A percentile compares a stretch with the other conserved stretches of the same genome.
Evolutionary conservation across 1,140 invertebrate species (phyloP).

Genomic region (Bombyx mori): DNA sequence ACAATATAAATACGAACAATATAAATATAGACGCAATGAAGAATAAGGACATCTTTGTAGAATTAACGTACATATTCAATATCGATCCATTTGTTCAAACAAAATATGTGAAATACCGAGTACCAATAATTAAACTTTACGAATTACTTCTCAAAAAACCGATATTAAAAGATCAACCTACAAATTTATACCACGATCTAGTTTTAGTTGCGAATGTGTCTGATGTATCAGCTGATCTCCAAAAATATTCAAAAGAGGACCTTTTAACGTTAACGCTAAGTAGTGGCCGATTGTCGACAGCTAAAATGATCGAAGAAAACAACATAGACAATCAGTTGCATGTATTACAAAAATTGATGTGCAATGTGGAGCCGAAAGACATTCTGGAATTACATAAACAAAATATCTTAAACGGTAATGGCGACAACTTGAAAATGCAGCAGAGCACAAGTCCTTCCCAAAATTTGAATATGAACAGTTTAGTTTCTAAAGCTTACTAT

Average conservation of each 20-base stretch:
- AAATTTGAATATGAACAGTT: too few relatives aligned
- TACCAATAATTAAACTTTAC: constrained; percentile 28
- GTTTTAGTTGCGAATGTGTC: constrained; percentile 24
- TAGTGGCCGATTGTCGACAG: constrained; percentile 29
- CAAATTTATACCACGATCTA: constrained; percentile 27
- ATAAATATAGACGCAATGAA: too few relatives aligned
- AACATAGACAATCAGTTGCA: background rate
- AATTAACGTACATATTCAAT: too few relatives aligned
- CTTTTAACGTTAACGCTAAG: constrained; percentile 25
- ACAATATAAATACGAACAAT: too few relatives aligned
- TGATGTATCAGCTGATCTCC: constrained; percentile 27
- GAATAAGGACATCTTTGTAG: too few relatives aligned
- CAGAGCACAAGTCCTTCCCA: too few relatives aligned
- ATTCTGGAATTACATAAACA: background rate
- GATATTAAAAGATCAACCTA: constrained; percentile 22
- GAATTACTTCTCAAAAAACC: constrained; percentile 23
- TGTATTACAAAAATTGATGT: background rate
- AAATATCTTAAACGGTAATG: background rate
- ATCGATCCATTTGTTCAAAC: too few relatives aligned
- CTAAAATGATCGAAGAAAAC: constrained; percentile 19
- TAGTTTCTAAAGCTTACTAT: too few relatives aligned
- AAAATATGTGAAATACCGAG: constrained; percentile 32
- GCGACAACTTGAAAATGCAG: too few relatives aligned
- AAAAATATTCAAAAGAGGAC: constrained; percentile 23
- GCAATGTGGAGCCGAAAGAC: background rate